Conservation (phyloP, 2,888 invertebrate species). For the Bimastos eiseni region DNA sequence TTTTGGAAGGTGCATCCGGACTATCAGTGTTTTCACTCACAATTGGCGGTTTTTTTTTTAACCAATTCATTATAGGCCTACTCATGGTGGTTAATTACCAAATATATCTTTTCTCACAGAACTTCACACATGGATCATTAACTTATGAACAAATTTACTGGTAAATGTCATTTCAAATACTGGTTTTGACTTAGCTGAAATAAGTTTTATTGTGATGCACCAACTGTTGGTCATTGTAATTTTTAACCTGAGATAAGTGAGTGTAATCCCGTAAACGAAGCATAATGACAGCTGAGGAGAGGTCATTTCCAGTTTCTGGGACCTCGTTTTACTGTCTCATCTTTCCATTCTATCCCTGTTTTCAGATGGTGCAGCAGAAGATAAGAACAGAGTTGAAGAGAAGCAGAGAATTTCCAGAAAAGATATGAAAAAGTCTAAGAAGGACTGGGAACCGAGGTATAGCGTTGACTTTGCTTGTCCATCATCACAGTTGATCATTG, state of each 20-base stretch:
- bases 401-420: constrained; percentile 82
- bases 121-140: neutral
- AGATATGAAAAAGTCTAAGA: constrained; percentile 65
- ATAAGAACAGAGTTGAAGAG: constrained; percentile 86
- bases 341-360: neutral
- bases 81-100: too few species aligned
- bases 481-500: neutral
- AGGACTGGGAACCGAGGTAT: constrained; percentile 70
- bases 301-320: neutral
- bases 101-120: neutral
- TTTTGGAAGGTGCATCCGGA: too few species aligned
- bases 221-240: neutral
- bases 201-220: neutral
- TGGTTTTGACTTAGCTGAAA: neutral
- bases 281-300: neutral
- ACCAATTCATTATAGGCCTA: too few species aligned
- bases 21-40: too few species aligned
- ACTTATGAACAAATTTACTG: neutral
- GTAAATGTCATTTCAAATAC: neutral
- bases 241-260: too few species aligned
- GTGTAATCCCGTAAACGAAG: too few species aligned
- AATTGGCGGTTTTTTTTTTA: too few species aligned
- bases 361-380: constrained; percentile 78
- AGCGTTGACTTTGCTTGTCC: neutral
- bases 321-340: neutral